phyloP scores from a whole-genome alignment of 2,113 vertebrate species.

The Mirounga angustirostris region DNA sequence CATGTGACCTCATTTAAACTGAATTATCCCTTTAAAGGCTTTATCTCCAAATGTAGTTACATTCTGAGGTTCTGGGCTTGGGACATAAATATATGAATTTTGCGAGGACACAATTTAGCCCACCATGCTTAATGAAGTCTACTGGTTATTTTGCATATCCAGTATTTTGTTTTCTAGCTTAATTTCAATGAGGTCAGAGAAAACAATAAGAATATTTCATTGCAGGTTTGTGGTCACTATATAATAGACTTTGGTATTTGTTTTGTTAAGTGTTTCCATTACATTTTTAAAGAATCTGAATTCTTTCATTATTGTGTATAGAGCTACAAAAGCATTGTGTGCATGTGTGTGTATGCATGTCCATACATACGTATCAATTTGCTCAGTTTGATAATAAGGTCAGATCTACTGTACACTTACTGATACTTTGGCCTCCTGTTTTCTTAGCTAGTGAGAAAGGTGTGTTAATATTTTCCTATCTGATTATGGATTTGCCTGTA shows the following conservation, averaged over 20 bases:
- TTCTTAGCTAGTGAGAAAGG: neutral
- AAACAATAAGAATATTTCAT: neutral
- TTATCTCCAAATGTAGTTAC: neutral
- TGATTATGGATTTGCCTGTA: neutral
- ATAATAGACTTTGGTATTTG: neutral
- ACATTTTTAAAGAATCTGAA: neutral
- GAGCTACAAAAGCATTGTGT: neutral
- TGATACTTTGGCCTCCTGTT: neutral
- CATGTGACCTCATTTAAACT: neutral
- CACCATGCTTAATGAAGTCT: neutral
- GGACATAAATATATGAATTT: neutral
- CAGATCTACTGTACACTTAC: neutral
- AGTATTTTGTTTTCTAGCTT: neutral
- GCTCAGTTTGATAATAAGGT: neutral
- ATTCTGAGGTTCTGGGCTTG: neutral
- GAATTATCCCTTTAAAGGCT: neutral
- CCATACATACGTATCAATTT: neutral
- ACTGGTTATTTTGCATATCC: neutral
- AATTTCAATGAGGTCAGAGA: neutral
- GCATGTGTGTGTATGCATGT: neutral
- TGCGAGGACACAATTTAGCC: neutral
- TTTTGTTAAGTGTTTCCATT: neutral
- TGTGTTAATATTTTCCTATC: neutral
- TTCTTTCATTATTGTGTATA: neutral
- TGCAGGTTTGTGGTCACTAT: neutral